Evolutionary conservation across 2,888 invertebrate genomes (phyloP).

Genomic region (Dione vanillae): DNA sequence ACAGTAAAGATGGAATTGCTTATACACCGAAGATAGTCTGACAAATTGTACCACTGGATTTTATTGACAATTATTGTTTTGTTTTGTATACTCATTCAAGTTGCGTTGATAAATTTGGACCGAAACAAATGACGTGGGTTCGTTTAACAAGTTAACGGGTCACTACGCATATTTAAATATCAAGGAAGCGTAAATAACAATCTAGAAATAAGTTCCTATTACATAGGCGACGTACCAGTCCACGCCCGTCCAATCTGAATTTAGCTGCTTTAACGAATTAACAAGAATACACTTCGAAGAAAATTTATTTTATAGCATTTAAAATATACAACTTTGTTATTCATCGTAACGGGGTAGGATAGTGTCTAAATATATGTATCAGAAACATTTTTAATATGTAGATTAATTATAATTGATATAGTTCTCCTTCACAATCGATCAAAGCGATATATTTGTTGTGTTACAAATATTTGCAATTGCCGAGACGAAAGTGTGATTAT

Average conservation of each 20-base stretch:
- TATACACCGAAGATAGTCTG: background rate
- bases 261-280: slow-evolving; percentile 23
- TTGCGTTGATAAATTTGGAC: background rate
- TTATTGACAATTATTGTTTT: slow-evolving; percentile 6
- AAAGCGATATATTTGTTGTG: too few relatives aligned
- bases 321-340: too few relatives aligned
- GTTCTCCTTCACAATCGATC: too few relatives aligned
- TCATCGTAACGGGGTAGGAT: too few relatives aligned
- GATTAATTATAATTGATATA: too few relatives aligned
- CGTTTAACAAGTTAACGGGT: background rate
- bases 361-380: too few relatives aligned
- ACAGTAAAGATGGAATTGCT: too few relatives aligned
- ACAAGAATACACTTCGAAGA: background rate
- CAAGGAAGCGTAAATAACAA: slow-evolving; percentile 21
- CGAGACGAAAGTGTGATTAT: background rate
- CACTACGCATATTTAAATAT: slow-evolving; percentile 21
- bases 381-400: too few relatives aligned
- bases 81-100: slow-evolving; percentile 14
- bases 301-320: background rate
- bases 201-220: slow-evolving; percentile 33
- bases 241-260: slow-evolving; percentile 24
- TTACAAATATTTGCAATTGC: too few relatives aligned
- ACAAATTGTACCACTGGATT: background rate
- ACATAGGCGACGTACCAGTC: slow-evolving; percentile 28
- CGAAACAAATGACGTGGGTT: slow-evolving; percentile 9